Evolutionary conservation across 1,140 invertebrate genomes (phyloP).

Genomic region (Solen grandis): DNA sequence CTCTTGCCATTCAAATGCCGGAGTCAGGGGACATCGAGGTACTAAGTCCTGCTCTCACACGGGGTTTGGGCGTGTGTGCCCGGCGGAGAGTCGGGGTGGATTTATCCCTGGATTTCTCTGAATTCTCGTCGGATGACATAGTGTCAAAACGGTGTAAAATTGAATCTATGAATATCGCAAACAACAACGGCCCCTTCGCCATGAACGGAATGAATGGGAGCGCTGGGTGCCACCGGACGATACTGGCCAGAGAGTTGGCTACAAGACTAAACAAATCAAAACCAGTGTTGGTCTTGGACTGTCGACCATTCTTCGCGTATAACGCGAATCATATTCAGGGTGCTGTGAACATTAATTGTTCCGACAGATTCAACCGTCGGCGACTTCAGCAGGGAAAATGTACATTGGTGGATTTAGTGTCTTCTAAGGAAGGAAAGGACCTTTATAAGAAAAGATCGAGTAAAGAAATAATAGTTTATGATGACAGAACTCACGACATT

Average conservation of each 20-base stretch:
- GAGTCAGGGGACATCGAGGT: slow-evolving; percentile 73
- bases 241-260: slow-evolving; percentile 69
- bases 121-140: slow-evolving; percentile 56
- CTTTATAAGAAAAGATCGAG: slow-evolving; percentile 82
- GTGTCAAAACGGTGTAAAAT: slow-evolving; percentile 71
- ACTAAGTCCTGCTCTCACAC: slow-evolving; percentile 61
- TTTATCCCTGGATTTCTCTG: slow-evolving; percentile 63
- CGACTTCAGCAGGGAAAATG: slow-evolving; percentile 87
- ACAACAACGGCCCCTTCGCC: slow-evolving; percentile 50
- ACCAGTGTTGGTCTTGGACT: slow-evolving; percentile 85
- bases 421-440: slow-evolving; percentile 85
- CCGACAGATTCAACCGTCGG: slow-evolving; percentile 87
- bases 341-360: slow-evolving; percentile 89
- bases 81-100: slow-evolving; percentile 61
- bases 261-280: slow-evolving; percentile 66
- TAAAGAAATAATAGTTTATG: slow-evolving; percentile 86
- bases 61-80: slow-evolving; percentile 56
- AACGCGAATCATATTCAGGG: slow-evolving; percentile 87
- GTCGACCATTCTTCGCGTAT: slow-evolving; percentile 88
- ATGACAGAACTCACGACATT: slow-evolving; percentile 82
- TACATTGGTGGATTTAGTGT: slow-evolving; percentile 86
- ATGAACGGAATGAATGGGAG: slow-evolving; percentile 31
- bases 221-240: slow-evolving; percentile 58
- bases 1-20: slow-evolving; percentile 65
- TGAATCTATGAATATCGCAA: slow-evolving; percentile 65